Conservation (phyloP, 2,113 vertebrate species). For the Anser cygnoides region DNA sequence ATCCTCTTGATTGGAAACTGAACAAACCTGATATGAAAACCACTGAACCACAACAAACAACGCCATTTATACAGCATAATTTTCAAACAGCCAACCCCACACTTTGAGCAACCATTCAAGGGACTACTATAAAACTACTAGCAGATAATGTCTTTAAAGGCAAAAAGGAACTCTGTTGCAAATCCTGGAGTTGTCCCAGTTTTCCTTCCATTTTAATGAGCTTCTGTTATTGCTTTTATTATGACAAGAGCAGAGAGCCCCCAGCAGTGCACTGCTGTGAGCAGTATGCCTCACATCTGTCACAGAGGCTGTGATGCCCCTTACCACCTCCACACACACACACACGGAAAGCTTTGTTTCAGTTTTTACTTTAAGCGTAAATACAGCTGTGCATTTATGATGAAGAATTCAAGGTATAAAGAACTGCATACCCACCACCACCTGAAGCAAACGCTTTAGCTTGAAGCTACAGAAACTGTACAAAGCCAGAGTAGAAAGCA, state of each 20-base stretch:
- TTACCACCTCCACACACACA: neutral
- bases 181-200: neutral
- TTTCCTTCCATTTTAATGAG: neutral
- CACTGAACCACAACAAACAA: constrained; percentile 31
- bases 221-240: neutral
- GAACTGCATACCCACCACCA: neutral
- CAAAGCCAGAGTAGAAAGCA: neutral
- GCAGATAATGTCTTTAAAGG: neutral
- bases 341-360: neutral
- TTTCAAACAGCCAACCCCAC: neutral
- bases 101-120: neutral
- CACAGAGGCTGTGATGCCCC: neutral
- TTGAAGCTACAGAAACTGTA: neutral
- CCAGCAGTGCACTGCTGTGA: neutral
- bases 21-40: constrained; percentile 21
- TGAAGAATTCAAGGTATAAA: neutral
- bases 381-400: neutral
- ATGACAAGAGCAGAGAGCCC: neutral
- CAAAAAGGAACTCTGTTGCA: neutral
- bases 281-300: neutral
- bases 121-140: neutral
- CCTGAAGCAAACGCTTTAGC: neutral
- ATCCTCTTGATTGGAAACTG: neutral
- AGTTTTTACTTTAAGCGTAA: neutral
- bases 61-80: neutral